These are phyloP conservation scores for Manacus vitellinus DNA, from an alignment of 2,113 vertebrate genomes.

Conservation along the genomic window DNA sequence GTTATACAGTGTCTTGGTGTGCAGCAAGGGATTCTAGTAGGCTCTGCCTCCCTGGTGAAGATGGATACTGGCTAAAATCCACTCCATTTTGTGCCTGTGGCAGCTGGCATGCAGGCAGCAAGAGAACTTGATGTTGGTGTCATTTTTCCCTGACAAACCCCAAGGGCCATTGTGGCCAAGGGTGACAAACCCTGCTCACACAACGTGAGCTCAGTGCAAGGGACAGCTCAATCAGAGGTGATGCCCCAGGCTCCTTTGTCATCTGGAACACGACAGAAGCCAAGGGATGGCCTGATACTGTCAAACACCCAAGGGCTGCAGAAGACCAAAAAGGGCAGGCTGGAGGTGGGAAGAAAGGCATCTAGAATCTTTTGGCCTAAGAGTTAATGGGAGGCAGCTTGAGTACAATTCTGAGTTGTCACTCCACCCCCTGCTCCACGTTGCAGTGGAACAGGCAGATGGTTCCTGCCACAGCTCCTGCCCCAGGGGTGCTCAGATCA, in stretches of 20 bases:
- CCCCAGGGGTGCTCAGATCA: not conserved
- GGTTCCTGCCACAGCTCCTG: not conserved
- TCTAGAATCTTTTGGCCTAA: not conserved
- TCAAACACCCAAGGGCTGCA: not conserved
- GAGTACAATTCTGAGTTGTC: not conserved
- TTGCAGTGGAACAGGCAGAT: not conserved
- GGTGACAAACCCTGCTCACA: not conserved
- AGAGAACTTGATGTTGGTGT: not conserved
- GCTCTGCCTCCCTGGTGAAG: not conserved
- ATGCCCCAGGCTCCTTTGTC: not conserved
- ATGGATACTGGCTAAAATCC: not conserved
- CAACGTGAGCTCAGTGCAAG: not conserved
- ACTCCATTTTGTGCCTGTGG: not conserved
- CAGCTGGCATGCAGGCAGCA: not conserved
- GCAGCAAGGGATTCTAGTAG: not conserved
- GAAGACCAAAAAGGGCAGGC: not conserved
- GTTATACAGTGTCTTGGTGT: not conserved
- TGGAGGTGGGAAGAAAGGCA: not conserved
- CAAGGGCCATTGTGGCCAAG: not conserved
- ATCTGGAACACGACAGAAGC: not conserved
- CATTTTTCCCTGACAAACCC: not conserved
- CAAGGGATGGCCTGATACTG: not conserved
- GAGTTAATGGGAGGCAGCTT: not conserved
- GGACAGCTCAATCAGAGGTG: not conserved
- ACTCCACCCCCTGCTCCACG: not conserved